A percentile compares a stretch with the other conserved stretches of the same genome.
phyloP scores from a whole-genome alignment of 1,140 invertebrate genomes.

The Ganaspis sp. region DNA sequence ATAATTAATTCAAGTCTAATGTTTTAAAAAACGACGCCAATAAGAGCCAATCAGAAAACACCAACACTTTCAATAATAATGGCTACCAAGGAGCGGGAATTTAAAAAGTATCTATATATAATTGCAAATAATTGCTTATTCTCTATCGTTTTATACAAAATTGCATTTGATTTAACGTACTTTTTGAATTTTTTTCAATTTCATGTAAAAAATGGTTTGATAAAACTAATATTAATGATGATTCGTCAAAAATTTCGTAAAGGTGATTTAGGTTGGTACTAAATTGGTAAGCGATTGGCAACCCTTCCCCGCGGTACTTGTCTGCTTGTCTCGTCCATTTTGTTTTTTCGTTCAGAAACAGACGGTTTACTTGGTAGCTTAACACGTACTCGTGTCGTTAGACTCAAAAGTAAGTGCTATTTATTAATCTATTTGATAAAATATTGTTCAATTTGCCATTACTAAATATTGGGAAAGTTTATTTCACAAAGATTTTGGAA shows the following conservation, averaged over 20 bases:
- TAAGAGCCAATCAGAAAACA: not conserved
- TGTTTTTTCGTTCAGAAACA: conserved; percentile 6
- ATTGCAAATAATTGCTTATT: not conserved
- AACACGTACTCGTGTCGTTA: conserved; percentile 31
- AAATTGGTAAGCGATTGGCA: not conserved
- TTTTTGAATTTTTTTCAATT: not conserved
- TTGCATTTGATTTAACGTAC: not conserved
- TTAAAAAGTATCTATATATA: not conserved
- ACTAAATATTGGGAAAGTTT: not conserved
- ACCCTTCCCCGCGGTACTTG: not conserved
- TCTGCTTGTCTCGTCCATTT: not conserved
- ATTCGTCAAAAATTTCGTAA: not conserved
- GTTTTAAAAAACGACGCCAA: not conserved
- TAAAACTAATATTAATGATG: too few relatives aligned
- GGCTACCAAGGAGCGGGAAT: not conserved
- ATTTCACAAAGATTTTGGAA: not conserved
- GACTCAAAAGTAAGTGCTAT: conserved; percentile 15
- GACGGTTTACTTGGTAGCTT: conserved; percentile 7
- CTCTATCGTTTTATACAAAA: not conserved
- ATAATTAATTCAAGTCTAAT: too few relatives aligned
- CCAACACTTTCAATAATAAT: not conserved
- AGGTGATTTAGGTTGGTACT: not conserved
- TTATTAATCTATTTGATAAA: not conserved
- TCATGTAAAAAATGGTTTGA: not conserved
- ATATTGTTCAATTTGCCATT: not conserved